Conservation (phyloP, 2,113 vertebrate species). For the Cololabis saira region DNA sequence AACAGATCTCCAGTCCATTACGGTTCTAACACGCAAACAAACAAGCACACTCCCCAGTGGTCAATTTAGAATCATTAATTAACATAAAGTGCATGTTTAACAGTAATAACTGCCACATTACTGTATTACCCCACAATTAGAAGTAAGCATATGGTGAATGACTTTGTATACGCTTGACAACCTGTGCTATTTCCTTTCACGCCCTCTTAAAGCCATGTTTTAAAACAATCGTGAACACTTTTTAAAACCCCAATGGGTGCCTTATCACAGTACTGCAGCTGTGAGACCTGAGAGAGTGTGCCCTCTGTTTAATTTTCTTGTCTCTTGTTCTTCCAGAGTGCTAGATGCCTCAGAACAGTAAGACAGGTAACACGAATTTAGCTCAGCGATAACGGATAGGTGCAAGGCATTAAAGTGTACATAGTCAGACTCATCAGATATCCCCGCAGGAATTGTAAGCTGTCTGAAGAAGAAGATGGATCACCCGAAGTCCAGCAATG, state of each 20-base stretch:
- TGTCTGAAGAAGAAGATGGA: not conserved
- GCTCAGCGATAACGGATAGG: not conserved
- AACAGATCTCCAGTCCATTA: too few relatives aligned
- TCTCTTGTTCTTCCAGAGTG: not conserved
- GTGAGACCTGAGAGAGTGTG: not conserved
- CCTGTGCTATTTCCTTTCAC: too few relatives aligned
- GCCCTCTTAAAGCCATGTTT: too few relatives aligned
- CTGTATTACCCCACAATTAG: too few relatives aligned
- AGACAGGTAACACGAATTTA: not conserved
- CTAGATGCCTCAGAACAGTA: not conserved
- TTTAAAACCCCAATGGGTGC: not conserved
- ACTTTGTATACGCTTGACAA: too few relatives aligned
- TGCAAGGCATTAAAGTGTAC: not conserved
- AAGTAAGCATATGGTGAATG: too few relatives aligned
- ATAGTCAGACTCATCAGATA: constrained; percentile 8
- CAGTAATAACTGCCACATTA: too few relatives aligned
- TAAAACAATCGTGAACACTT: not conserved
- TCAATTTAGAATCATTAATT: too few relatives aligned
- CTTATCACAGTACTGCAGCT: not conserved
- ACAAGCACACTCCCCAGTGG: too few relatives aligned
- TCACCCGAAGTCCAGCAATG: too few relatives aligned
- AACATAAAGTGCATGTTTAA: too few relatives aligned
- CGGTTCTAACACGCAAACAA: too few relatives aligned
- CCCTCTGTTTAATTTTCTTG: not conserved
- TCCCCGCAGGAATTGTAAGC: not conserved